Conservation (phyloP, 2,888 invertebrate genomes). For the Xestia ashworthii region DNA sequence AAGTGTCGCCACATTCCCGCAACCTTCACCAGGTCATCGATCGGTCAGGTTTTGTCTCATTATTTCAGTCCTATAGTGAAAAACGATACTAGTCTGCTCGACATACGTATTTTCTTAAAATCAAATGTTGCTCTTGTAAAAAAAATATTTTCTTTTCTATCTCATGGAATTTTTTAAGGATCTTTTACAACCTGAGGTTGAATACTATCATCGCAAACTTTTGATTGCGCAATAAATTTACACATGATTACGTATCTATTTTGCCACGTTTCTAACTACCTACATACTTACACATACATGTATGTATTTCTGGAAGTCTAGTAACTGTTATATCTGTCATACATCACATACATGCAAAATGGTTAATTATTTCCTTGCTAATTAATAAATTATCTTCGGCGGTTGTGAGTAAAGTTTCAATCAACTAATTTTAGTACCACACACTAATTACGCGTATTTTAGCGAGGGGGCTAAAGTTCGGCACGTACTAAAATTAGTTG, state of each 20-base stretch:
- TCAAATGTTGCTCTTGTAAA: background rate
- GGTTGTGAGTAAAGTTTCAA: conserved; percentile 17
- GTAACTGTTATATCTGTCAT: background rate
- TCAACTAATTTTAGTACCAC: conserved; percentile 16
- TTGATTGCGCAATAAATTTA: background rate
- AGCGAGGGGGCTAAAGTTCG: conserved; percentile 27
- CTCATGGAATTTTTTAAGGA: background rate
- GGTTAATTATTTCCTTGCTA: conserved; percentile 5
- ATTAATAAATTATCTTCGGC: conserved; percentile 11
- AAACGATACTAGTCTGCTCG: background rate
- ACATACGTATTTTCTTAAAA: background rate
- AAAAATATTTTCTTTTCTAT: background rate
- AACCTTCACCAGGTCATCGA: no score
- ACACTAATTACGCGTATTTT: conserved; percentile 40
- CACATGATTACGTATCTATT: background rate
- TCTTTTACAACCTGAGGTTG: background rate
- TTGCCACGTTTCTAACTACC: background rate
- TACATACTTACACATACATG: background rate
- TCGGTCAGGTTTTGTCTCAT: no score
- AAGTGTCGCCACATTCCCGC: no score
- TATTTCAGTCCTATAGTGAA: background rate
- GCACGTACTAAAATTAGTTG: conserved; percentile 18
- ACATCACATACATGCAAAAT: background rate
- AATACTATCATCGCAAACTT: background rate
- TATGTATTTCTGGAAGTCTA: background rate